These are phyloP conservation scores for Limnodromus scolopaceus DNA, from an alignment of 2,797 vertebrate species.

Conservation along the genomic window DNA sequence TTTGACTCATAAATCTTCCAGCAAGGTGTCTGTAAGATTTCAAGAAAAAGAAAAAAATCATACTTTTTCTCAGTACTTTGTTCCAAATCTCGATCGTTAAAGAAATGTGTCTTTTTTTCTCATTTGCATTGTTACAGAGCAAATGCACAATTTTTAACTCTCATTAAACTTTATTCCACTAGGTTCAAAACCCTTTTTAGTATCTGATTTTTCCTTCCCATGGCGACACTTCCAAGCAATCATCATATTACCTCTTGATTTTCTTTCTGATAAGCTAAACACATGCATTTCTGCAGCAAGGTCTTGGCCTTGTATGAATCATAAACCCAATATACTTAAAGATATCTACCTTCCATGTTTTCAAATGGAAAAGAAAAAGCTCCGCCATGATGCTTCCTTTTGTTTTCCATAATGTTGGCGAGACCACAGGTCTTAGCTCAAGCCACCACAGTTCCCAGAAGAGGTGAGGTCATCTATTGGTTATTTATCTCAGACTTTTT, in stretches of 20 bases:
- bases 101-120: background rate
- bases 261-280: background rate
- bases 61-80: background rate
- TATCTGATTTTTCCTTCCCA: background rate
- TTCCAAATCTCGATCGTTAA: background rate
- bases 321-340: background rate
- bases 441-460: background rate
- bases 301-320: background rate
- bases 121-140: background rate
- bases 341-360: background rate
- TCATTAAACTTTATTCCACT: background rate
- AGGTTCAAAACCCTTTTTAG: background rate
- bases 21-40: background rate
- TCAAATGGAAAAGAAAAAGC: background rate
- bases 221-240: background rate
- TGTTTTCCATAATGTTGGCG: background rate
- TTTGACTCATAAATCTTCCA: conserved; percentile 8
- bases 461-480: background rate
- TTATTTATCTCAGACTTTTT: background rate
- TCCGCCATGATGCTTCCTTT: background rate
- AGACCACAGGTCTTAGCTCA: background rate
- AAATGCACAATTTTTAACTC: background rate
- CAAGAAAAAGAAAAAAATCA: background rate
- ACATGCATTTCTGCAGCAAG: background rate
- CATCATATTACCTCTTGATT: background rate